Conservation (phyloP, 2,888 invertebrate genomes). For the Nomada fabriciana region DNA sequence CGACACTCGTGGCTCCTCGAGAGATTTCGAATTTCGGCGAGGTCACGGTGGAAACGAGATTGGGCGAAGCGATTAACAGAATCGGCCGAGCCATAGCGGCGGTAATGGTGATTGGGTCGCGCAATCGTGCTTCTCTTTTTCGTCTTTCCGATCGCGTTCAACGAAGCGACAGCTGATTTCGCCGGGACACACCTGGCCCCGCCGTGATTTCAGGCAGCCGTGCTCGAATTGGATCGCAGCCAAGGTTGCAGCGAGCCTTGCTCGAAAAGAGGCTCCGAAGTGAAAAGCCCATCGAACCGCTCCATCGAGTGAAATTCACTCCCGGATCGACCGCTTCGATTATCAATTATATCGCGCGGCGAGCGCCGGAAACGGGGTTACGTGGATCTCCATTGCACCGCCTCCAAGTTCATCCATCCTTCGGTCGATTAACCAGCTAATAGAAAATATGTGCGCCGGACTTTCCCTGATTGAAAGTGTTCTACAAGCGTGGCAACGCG, state of each 20-base stretch:
- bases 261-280: slow-evolving; percentile 21
- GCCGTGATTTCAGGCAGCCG: slow-evolving; percentile 56
- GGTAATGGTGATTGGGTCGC: neutral
- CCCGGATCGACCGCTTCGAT: slow-evolving; percentile 29
- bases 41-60: neutral
- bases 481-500: slow-evolving; percentile 44
- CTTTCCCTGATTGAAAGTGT: slow-evolving; percentile 71
- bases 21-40: neutral
- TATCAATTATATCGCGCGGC: slow-evolving; percentile 53
- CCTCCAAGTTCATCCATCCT: neutral
- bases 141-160: slow-evolving; percentile 49
- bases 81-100: neutral
- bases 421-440: slow-evolving; percentile 14
- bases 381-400: slow-evolving; percentile 8
- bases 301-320: slow-evolving; percentile 50
- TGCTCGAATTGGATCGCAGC: slow-evolving; percentile 64
- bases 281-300: slow-evolving; percentile 48
- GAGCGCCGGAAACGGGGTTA: slow-evolving; percentile 40
- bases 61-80: neutral
- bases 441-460: slow-evolving; percentile 44
- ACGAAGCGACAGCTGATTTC: slow-evolving; percentile 64
- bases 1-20: neutral
- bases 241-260: slow-evolving; percentile 57
- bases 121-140: neutral
- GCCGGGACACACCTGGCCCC: slow-evolving; percentile 58